Conservation (phyloP, 2,888 invertebrate species). For the Buathra laborator region DNA sequence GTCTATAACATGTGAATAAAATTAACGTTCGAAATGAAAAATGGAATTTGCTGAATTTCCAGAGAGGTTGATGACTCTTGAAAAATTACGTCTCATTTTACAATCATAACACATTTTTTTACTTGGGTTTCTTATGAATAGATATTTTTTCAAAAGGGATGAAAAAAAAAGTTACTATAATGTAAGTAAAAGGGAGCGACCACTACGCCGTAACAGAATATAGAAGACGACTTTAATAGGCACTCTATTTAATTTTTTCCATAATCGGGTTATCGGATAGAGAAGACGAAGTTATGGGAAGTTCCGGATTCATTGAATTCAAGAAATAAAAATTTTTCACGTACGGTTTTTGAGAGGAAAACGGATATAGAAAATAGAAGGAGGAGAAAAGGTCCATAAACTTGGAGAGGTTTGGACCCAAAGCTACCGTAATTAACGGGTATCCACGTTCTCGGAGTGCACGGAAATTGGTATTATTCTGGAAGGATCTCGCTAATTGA, state of each 20-base stretch:
- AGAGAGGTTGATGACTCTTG: not conserved
- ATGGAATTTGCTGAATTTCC: not conserved
- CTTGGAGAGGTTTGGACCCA: not conserved
- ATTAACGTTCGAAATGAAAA: slow-evolving; percentile 38
- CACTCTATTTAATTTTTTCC: too few relatives aligned
- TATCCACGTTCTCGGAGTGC: slow-evolving; percentile 14
- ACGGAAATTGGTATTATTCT: slow-evolving; percentile 20
- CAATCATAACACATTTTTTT: not conserved
- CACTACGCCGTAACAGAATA: too few relatives aligned
- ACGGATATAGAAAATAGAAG: not conserved
- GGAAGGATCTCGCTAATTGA: slow-evolving; percentile 12
- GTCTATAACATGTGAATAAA: slow-evolving; percentile 12
- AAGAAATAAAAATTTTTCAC: not conserved
- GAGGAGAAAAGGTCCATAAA: not conserved
- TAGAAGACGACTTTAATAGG: too few relatives aligned
- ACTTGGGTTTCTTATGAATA: not conserved
- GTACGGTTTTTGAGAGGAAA: not conserved
- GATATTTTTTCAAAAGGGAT: too few relatives aligned
- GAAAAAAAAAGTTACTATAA: too few relatives aligned
- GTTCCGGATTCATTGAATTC: not conserved
- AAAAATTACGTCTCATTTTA: not conserved
- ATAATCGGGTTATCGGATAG: too few relatives aligned
- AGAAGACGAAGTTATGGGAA: not conserved
- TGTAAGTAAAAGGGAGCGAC: too few relatives aligned
- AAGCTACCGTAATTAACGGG: not conserved